Base-by-base conservation (phyloP, 2,113 vertebrate genomes). In the Pardalotus punctatus region DNA sequence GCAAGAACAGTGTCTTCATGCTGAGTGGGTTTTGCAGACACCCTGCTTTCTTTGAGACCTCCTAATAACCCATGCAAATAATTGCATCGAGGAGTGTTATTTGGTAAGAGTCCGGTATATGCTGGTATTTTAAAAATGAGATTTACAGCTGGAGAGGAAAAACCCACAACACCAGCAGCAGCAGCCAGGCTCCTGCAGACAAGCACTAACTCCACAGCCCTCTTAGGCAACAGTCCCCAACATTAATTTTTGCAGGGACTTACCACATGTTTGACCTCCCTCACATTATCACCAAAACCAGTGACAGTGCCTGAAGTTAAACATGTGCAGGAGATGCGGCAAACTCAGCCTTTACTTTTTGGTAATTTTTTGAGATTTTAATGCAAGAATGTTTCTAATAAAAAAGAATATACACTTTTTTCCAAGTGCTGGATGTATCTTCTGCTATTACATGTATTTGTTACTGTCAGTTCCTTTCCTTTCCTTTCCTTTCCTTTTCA, bases 111-210 rank as follows among this genome's bases (percentile, higher is more conserved):
- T 84, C 80, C 94, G 73, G 69, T 73, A 45, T 60, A 93, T 22
- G 56, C n/a, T 2, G 31, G 69, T 86, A 81, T 88, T 94, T 90
- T 71, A 67, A 91, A 95, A 95, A 94, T 67, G 83, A 91, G 93
- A 92, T 92, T 94, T 95, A 83, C 91, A 95, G 91, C 82, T 93
- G 94, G 45, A 69, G 36, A 92, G 64, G 81, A 86, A 77, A 78
- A 94, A 70, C 25, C 1, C 54, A 74, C 72, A 58, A 14, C 51
- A 70, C 29, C 51, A 97, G 67, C 82, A 94, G 47, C 47, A 48
- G 88, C 71, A 88, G 79, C 66, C 86, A 92, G 76, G 64, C 69
- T 95, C 76, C 72, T 90, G 91, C 82, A 92, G 76, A 81, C 86
- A 88, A 74, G 82, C 33, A 29, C 35, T 65, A 76, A 92, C 72